Conservation (phyloP, 2,113 vertebrate genomes). For the Chauna torquata region DNA sequence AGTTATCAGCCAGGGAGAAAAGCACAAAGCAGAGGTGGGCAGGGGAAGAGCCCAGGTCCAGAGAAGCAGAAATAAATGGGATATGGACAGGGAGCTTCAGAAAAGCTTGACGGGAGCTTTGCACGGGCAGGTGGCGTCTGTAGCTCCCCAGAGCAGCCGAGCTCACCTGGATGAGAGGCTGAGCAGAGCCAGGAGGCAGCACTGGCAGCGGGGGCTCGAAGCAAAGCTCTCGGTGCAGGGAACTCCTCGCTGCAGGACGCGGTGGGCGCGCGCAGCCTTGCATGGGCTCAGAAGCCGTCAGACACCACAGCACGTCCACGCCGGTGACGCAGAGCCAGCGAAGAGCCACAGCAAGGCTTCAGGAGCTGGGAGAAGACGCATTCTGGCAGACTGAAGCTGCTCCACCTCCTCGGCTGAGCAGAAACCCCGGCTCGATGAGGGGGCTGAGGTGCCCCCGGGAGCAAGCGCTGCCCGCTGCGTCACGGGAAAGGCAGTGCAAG, state of each 20-base stretch:
- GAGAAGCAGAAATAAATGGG: not conserved
- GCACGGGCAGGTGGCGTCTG: not conserved
- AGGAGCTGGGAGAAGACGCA: not conserved
- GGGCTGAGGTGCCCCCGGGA: not conserved
- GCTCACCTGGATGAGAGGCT: no score
- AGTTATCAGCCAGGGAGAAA: not conserved
- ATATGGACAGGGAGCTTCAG: not conserved
- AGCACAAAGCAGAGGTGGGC: not conserved
- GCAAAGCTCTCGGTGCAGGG: not conserved
- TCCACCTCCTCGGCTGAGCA: not conserved
- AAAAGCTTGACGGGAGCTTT: not conserved
- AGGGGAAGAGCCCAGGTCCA: not conserved
- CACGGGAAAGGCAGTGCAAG: not conserved
- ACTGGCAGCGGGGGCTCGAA: no score
- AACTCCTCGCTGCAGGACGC: not conserved
- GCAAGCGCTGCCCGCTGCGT: not conserved
- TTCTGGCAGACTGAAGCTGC: not conserved
- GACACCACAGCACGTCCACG: not conserved
- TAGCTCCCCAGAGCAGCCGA: not conserved
- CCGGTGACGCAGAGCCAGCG: rapidly evolving
- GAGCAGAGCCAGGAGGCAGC: no score
- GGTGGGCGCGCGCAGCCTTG: no score
- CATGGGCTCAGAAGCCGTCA: not conserved
- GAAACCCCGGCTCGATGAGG: not conserved
- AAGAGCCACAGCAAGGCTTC: not conserved